phyloP scores from a whole-genome alignment of 2,113 vertebrate genomes.

The Engystomops pustulosus region DNA sequence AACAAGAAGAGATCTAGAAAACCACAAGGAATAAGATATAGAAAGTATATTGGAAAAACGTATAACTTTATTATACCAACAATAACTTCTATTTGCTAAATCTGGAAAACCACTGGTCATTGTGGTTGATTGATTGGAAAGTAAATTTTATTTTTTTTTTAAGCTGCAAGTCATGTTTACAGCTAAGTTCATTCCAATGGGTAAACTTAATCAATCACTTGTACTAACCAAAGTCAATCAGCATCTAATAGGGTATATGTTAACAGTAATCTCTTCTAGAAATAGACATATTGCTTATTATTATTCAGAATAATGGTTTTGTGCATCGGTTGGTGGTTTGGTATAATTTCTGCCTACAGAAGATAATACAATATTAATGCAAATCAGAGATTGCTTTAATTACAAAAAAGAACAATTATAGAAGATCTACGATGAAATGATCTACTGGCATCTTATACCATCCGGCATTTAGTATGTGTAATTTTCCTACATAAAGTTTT shows the following conservation, averaged over 20 bases:
- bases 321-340: not conserved
- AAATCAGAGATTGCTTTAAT: slow-evolving; percentile 67
- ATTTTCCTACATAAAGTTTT: not conserved
- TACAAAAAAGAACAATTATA: slow-evolving; percentile 53
- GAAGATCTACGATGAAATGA: not conserved
- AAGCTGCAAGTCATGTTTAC: not conserved
- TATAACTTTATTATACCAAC: too few relatives aligned
- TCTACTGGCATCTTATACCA: slow-evolving; percentile 22
- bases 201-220: slow-evolving; percentile 12
- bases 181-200: slow-evolving; percentile 13
- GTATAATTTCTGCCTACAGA: slow-evolving; percentile 41
- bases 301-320: slow-evolving; percentile 9
- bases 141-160: not conserved
- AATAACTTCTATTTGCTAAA: too few relatives aligned
- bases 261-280: not conserved
- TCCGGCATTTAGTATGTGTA: not conserved
- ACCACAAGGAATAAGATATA: too few relatives aligned
- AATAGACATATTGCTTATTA: slow-evolving; percentile 2
- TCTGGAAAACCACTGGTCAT: too few relatives aligned
- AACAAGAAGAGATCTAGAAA: too few relatives aligned
- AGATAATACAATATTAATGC: slow-evolving; percentile 51
- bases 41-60: too few relatives aligned
- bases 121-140: not conserved
- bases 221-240: not conserved
- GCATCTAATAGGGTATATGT: not conserved